A percentile compares a stretch with the other conserved stretches of the same genome.
Evolutionary conservation across 2,797 vertebrate genomes (phyloP).

Genomic region (Notoglanidium macrostoma): DNA sequence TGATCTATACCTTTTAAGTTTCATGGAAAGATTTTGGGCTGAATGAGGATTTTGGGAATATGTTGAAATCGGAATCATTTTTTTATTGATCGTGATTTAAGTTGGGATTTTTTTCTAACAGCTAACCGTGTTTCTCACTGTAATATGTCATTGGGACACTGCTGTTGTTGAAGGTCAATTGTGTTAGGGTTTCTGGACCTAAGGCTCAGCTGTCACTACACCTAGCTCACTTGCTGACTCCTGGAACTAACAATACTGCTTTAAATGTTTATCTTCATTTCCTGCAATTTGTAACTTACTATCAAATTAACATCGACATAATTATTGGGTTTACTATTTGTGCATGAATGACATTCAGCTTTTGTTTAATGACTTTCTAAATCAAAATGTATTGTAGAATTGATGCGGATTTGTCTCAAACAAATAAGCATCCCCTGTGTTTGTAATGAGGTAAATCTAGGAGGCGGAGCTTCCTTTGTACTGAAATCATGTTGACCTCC

Average conservation of each 20-base stretch:
- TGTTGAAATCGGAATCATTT: not conserved
- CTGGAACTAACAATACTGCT: not conserved
- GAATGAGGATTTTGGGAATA: conserved; percentile 4
- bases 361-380: not conserved
- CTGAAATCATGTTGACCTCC: no score
- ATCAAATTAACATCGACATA: not conserved
- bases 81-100: not conserved
- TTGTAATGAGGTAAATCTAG: not conserved
- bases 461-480: not conserved
- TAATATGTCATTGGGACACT: not conserved
- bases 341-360: not conserved
- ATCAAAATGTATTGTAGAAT: no score
- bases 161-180: conserved; percentile 9
- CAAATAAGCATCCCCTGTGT: not conserved
- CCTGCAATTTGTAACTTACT: not conserved
- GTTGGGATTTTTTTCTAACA: not conserved
- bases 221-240: not conserved
- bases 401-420: not conserved
- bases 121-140: not conserved
- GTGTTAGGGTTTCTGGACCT: not conserved
- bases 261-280: not conserved
- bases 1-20: conserved; percentile 8
- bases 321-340: not conserved
- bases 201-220: not conserved
- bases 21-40: not conserved